phyloP scores from a whole-genome alignment of 2,797 vertebrate genomes.

The Tangara arthus region DNA sequence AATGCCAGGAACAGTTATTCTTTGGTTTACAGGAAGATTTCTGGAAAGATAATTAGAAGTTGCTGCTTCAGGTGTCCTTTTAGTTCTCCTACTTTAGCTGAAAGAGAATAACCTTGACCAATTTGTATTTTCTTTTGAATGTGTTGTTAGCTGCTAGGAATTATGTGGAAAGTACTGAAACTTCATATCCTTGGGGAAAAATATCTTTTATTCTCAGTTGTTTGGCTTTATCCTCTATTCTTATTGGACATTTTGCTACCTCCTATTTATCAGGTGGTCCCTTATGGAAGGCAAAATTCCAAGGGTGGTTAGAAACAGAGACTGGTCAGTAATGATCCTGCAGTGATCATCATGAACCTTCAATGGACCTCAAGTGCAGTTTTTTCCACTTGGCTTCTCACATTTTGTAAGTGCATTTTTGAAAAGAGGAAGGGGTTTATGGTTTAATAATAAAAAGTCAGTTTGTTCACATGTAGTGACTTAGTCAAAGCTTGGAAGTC shows the following conservation, averaged over 20 bases:
- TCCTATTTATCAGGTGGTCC: not conserved
- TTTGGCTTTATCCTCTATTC: not conserved
- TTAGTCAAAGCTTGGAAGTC: not conserved
- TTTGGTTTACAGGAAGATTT: not conserved
- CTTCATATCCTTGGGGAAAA: not conserved
- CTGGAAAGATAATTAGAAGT: not conserved
- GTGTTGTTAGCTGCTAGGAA: not conserved
- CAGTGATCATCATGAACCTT: not conserved
- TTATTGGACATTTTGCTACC: not conserved
- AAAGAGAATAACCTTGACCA: not conserved
- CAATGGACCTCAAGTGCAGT: not conserved
- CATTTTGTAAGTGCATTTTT: not conserved
- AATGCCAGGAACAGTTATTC: not conserved
- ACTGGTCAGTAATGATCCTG: not conserved
- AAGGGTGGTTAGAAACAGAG: not conserved
- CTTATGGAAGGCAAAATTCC: not conserved
- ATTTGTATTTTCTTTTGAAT: not conserved
- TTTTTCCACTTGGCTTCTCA: not conserved
- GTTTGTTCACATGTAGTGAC: not conserved
- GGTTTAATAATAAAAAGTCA: not conserved
- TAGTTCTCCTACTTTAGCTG: not conserved
- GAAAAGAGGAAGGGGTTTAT: not conserved
- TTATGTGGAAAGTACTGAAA: not conserved
- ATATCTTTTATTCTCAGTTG: not conserved
- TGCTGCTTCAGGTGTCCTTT: not conserved